phyloP scores from a whole-genome alignment of 2,797 vertebrate species.

The Pipistrellus pygmaeus region DNA sequence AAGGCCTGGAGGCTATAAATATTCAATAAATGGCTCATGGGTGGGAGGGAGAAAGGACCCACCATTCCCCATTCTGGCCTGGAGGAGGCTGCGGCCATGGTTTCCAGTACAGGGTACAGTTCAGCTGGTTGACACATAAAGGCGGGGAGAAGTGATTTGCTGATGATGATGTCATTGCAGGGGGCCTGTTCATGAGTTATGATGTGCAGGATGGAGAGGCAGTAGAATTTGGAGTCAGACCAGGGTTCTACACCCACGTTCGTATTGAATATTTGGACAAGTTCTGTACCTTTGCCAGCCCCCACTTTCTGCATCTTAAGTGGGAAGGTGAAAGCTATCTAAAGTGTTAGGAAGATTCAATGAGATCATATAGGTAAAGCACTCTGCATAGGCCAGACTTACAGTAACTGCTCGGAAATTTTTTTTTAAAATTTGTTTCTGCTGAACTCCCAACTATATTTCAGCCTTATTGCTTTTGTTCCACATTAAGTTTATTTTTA shows the following conservation, averaged over 20 bases:
- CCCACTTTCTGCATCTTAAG: neutral
- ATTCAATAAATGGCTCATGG: neutral
- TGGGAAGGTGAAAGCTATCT: neutral
- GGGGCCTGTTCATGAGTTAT: neutral
- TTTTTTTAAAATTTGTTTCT: neutral
- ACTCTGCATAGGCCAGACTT: neutral
- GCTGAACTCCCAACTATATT: neutral
- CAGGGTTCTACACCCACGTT: neutral
- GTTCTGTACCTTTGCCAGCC: neutral
- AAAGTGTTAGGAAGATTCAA: neutral
- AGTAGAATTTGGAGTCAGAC: neutral
- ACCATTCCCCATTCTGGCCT: neutral
- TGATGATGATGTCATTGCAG: neutral
- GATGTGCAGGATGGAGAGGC: neutral
- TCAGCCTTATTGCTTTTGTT: constrained; percentile 32
- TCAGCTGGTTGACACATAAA: neutral
- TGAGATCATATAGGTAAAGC: neutral
- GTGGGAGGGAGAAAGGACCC: neutral
- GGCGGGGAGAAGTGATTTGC: neutral
- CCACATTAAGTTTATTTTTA: neutral
- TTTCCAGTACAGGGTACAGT: neutral
- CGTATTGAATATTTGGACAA: neutral
- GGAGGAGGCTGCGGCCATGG: neutral
- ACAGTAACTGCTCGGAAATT: neutral
- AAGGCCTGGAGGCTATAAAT: neutral